Evolutionary conservation across 2,888 invertebrate genomes (phyloP).

Genomic region (Pandemis cinnamomeana): DNA sequence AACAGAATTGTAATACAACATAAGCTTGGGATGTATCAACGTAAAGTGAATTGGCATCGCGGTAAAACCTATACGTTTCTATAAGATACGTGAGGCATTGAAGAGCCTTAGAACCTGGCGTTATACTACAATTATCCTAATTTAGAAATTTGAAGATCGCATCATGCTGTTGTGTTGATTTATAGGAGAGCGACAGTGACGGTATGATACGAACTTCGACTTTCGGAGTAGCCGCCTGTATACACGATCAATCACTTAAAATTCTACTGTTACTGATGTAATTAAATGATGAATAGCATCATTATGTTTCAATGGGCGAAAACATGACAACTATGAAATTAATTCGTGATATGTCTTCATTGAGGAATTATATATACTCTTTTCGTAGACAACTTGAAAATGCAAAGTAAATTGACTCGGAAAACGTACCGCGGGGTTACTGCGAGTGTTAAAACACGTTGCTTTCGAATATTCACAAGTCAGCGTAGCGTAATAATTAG

Average conservation of each 20-base stretch:
- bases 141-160: too few species aligned
- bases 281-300: too few species aligned
- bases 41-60: background rate
- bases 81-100: background rate
- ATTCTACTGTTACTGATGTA: background rate
- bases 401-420: background rate
- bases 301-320: too few species aligned
- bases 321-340: too few species aligned
- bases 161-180: too few species aligned
- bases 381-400: background rate
- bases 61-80: background rate
- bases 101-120: too few species aligned
- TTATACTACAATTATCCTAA: too few species aligned
- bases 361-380: background rate
- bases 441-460: background rate
- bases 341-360: too few species aligned
- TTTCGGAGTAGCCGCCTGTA: background rate
- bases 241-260: too few species aligned
- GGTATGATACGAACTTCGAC: background rate
- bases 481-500: slow-evolving; percentile 38
- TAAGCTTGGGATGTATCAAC: background rate
- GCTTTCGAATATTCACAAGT: slow-evolving; percentile 30
- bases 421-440: background rate
- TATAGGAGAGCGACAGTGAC: too few species aligned
- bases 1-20: slow-evolving; percentile 1